Percentiles rank a stretch among this genome's conserved stretches.
Conservation (phyloP, 2,888 invertebrate species). For the Lycia hirtaria region DNA sequence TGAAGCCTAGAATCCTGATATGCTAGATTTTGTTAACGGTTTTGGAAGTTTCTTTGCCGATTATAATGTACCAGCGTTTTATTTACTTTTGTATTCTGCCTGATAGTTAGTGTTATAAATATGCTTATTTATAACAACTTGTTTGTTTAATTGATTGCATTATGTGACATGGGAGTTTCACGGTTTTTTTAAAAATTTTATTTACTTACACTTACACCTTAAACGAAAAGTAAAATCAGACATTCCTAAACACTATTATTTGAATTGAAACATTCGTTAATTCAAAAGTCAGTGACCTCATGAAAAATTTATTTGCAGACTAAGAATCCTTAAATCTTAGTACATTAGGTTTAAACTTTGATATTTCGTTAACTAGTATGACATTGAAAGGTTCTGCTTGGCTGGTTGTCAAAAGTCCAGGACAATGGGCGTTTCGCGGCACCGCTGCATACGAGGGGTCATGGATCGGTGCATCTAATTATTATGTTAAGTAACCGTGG, state of each 20-base stretch:
- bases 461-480: constrained; percentile 57
- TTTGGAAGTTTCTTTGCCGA: constrained; percentile 4
- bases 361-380: constrained; percentile 12
- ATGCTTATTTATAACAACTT: too few species aligned
- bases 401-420: constrained; percentile 60
- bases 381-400: constrained; percentile 57
- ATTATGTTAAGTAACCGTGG: constrained; percentile 52
- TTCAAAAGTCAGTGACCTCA: constrained; percentile 50
- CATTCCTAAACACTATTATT: background rate
- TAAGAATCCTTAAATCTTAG: constrained; percentile 32
- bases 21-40: constrained; percentile 26
- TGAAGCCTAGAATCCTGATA: constrained; percentile 12
- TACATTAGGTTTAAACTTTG: constrained; percentile 37
- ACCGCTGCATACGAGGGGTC: constrained; percentile 56
- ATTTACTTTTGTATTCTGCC: too few species aligned
- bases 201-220: too few species aligned
- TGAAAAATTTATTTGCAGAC: constrained; percentile 25
- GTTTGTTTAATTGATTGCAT: too few species aligned
- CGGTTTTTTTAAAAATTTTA: too few species aligned
- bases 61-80: background rate
- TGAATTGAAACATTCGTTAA: constrained; percentile 8
- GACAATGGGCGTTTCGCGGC: constrained; percentile 62
- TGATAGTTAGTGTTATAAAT: too few species aligned
- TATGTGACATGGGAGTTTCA: too few species aligned
- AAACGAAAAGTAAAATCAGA: too few species aligned